A percentile compares a stretch with the other conserved stretches of the same genome.
Conservation (phyloP, 2,797 vertebrate species). For the Eutrigla gurnardus region DNA sequence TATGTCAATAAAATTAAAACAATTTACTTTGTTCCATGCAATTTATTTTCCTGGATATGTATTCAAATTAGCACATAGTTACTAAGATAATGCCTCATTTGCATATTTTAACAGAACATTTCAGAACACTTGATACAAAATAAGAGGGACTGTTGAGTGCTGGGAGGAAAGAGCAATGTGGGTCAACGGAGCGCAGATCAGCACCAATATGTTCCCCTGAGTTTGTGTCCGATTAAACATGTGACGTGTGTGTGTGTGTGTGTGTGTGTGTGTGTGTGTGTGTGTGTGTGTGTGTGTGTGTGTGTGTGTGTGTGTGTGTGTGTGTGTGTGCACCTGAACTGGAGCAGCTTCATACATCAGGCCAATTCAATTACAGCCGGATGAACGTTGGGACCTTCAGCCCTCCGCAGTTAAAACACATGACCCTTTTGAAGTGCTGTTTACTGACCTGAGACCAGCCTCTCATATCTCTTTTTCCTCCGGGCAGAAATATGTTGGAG, state of each 20-base stretch:
- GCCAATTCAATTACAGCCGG: slow-evolving; percentile 40
- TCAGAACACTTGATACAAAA: no score
- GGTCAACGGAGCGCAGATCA: slow-evolving; percentile 77
- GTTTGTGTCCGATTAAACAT: slow-evolving; percentile 4
- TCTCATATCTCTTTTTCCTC: slow-evolving; percentile 12
- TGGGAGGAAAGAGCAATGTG: slow-evolving; percentile 63
- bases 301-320: slow-evolving; percentile 19
- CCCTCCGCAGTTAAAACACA: slow-evolving; percentile 51
- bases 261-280: slow-evolving; percentile 36
- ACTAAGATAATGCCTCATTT: no score
- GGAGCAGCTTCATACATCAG: slow-evolving; percentile 32
- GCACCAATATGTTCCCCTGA: slow-evolving; percentile 55
- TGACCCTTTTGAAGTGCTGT: slow-evolving; percentile 42
- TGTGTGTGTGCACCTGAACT: slow-evolving; percentile 16
- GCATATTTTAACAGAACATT: no score
- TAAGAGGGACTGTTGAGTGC: slow-evolving; percentile 52
- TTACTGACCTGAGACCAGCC: slow-evolving; percentile 54
- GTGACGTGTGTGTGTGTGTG: slow-evolving; percentile 33
- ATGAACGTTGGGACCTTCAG: slow-evolving; percentile 53
- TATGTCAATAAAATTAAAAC: no score
- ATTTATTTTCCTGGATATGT: no score
- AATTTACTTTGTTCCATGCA: no score
- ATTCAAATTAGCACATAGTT: no score
- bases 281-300: slow-evolving; percentile 30
- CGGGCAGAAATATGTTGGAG: not conserved